phyloP scores from a whole-genome alignment of 2,113 vertebrate genomes.

The Ictalurus punctatus region DNA sequence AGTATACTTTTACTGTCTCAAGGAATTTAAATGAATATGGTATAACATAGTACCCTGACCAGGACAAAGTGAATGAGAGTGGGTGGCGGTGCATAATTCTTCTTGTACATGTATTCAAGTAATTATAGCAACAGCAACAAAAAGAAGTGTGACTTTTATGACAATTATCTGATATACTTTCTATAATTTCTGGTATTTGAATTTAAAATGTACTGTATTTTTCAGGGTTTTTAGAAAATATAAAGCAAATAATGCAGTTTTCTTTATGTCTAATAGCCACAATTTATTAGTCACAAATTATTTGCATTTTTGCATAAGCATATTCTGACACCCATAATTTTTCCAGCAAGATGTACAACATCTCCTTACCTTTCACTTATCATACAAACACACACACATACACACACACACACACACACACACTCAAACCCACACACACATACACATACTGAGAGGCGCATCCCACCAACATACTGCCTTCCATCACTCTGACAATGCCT shows the following conservation, averaged over 20 bases:
- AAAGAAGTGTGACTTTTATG: neutral
- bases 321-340: neutral
- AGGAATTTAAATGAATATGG: neutral
- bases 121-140: neutral
- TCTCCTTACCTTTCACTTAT: neutral
- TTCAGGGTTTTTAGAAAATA: neutral
- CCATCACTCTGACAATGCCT: slow-evolving; percentile 42
- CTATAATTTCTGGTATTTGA: neutral
- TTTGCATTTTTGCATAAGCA: neutral
- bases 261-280: neutral
- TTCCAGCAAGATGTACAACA: neutral
- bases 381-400: neutral
- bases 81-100: neutral
- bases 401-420: slow-evolving; percentile 4
- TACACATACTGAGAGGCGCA: neutral
- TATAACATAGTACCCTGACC: neutral
- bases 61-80: neutral
- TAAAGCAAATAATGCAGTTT: neutral
- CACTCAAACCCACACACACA: neutral
- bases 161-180: neutral
- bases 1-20: neutral
- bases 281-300: neutral
- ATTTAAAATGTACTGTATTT: neutral
- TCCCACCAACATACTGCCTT: slow-evolving; percentile 30
- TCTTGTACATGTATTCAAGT: neutral